Evolutionary conservation across 1,140 invertebrate species (phyloP).

Genomic region (Heliconius congener): DNA sequence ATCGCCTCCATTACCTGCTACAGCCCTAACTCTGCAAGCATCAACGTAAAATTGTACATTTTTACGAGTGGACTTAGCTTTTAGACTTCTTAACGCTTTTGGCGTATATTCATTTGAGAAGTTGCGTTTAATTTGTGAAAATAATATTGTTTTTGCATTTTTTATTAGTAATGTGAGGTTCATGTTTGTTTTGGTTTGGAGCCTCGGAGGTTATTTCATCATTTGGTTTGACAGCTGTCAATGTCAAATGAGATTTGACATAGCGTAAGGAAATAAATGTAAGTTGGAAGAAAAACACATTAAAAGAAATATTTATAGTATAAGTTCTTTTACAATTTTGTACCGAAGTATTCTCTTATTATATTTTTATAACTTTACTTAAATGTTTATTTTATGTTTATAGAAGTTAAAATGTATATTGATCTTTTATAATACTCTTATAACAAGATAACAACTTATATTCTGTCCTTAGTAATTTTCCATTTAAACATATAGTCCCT

Average conservation of each 20-base stretch:
- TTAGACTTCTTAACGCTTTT: constrained; percentile 66
- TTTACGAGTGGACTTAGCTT: constrained; percentile 62
- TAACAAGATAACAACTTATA: too few relatives aligned
- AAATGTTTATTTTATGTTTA: too few relatives aligned
- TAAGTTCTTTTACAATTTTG: too few relatives aligned
- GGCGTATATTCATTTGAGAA: constrained; percentile 54
- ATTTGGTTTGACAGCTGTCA: neutral
- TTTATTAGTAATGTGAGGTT: constrained; percentile 51
- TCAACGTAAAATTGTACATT: constrained; percentile 86
- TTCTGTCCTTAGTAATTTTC: too few relatives aligned
- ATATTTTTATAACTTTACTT: too few relatives aligned
- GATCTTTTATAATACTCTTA: too few relatives aligned
- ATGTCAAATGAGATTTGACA: neutral
- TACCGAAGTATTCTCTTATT: too few relatives aligned
- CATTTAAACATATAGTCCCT: too few relatives aligned
- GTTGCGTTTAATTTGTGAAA: constrained; percentile 34
- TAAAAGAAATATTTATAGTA: too few relatives aligned
- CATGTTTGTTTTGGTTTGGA: constrained; percentile 35
- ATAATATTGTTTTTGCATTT: constrained; percentile 40
- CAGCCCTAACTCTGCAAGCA: constrained; percentile 83
- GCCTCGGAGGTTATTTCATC: neutral
- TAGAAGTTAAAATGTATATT: too few relatives aligned
- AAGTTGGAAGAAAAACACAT: too few relatives aligned
- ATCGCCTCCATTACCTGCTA: constrained; percentile 95
- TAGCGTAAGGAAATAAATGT: neutral